These are phyloP conservation scores for Neotoma lepida DNA, from an alignment of 2,113 vertebrate genomes.

Conservation along the genomic window DNA sequence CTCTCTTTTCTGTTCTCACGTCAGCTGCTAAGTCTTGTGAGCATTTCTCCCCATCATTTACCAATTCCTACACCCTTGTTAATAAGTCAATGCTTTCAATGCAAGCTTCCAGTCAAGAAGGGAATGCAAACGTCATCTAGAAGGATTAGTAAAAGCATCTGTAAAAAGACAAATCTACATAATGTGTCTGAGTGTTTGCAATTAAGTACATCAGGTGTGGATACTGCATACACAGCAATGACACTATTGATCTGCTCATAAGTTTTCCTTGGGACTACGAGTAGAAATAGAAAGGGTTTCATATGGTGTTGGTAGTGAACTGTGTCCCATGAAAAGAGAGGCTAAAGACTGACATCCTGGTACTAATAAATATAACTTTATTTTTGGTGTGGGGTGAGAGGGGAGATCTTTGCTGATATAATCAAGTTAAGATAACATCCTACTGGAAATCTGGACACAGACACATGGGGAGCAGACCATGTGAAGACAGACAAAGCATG, in stretches of 20 bases:
- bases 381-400: background rate
- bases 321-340: background rate
- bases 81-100: background rate
- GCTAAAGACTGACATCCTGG: background rate
- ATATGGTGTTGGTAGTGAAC: background rate
- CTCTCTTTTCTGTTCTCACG: background rate
- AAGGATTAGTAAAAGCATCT: slow-evolving; percentile 12
- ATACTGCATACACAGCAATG: background rate
- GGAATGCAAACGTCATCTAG: slow-evolving; percentile 10
- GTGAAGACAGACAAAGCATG: background rate
- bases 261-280: background rate
- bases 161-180: background rate
- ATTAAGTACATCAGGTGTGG: background rate
- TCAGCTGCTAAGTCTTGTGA: background rate
- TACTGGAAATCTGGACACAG: background rate
- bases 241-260: background rate
- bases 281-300: slow-evolving; percentile 7
- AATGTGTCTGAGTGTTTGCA: background rate
- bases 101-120: background rate
- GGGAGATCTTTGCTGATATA: background rate
- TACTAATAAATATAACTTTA: slow-evolving; percentile 7
- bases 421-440: background rate
- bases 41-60: slow-evolving; percentile 25
- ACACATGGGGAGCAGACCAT: background rate
- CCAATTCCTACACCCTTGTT: slow-evolving; percentile 4